A percentile compares a stretch with the other conserved stretches of the same genome.
phyloP scores from a whole-genome alignment of 1,140 invertebrate genomes.

The Sminthurides bifidus region DNA sequence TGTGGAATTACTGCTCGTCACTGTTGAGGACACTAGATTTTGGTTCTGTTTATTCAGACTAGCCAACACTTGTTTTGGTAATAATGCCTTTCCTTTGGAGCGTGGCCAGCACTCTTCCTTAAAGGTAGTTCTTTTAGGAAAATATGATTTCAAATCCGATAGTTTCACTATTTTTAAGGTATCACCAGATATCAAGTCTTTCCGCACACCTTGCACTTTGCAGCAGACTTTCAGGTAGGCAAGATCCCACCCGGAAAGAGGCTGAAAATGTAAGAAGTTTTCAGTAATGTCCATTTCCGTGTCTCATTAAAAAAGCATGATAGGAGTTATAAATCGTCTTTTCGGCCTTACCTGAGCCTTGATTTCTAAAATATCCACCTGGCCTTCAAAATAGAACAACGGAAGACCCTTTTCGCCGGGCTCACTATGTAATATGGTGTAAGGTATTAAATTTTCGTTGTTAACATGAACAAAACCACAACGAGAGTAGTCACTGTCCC shows the following conservation, averaged over 20 bases:
- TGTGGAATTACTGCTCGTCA: too few relatives aligned
- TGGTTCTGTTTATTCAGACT: too few relatives aligned
- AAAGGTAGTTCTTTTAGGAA: slow-evolving; percentile 72
- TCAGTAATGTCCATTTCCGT: background rate
- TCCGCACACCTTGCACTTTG: slow-evolving; percentile 81
- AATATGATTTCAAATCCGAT: slow-evolving; percentile 78
- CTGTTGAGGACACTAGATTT: too few relatives aligned
- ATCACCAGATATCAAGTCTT: slow-evolving; percentile 78
- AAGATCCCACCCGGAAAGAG: slow-evolving; percentile 73
- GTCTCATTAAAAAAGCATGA: background rate
- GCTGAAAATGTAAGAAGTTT: slow-evolving; percentile 15
- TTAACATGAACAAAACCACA: slow-evolving; percentile 91
- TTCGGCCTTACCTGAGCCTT: slow-evolving; percentile 53
- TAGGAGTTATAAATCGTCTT: background rate
- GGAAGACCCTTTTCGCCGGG: slow-evolving; percentile 73
- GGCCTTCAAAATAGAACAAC: slow-evolving; percentile 85
- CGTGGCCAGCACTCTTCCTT: slow-evolving; percentile 27
- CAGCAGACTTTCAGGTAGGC: slow-evolving; percentile 88
- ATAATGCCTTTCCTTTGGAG: slow-evolving; percentile 7
- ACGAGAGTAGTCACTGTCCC: slow-evolving; percentile 45
- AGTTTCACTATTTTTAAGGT: slow-evolving; percentile 77
- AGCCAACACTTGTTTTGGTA: too few relatives aligned
- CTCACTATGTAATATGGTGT: slow-evolving; percentile 48
- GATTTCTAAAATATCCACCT: slow-evolving; percentile 74
- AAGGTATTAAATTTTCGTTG: slow-evolving; percentile 85